These are phyloP conservation scores for Drosophila jambulina DNA, from an alignment of 1,140 invertebrate species.

Conservation along the genomic window DNA sequence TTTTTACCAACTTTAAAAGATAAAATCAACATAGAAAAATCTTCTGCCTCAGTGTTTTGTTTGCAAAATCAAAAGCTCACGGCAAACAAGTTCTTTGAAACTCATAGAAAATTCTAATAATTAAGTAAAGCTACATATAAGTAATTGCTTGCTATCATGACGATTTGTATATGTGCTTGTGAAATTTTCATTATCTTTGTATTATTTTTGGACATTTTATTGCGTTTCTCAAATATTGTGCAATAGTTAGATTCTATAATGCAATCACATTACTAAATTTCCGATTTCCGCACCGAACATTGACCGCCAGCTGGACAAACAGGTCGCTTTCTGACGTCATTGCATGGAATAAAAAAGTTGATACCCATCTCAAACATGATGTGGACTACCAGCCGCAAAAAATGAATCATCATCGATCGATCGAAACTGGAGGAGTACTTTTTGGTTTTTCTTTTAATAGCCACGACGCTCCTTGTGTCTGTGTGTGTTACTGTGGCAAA, in stretches of 20 bases:
- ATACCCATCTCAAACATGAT: constrained; percentile 48
- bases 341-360: constrained; percentile 6
- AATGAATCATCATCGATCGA: constrained; percentile 56
- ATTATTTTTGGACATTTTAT: constrained; percentile 4
- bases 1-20: background rate
- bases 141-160: background rate
- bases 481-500: constrained; percentile 46
- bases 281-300: background rate
- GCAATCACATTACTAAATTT: background rate
- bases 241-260: background rate
- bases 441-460: constrained; percentile 57
- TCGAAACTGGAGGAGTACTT: constrained; percentile 40
- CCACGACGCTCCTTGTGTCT: constrained; percentile 25
- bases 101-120: constrained; percentile 3
- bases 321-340: constrained; percentile 62
- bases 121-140: background rate
- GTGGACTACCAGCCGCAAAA: constrained; percentile 31
- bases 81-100: background rate
- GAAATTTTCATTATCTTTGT: background rate
- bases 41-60: background rate
- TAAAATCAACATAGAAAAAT: background rate
- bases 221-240: background rate
- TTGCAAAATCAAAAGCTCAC: constrained; percentile 2
- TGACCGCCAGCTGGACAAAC: constrained; percentile 29
- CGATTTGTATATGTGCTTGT: background rate